Base-by-base conservation (phyloP, 1,140 invertebrate species). In the Drosophila nigrodunni region DNA sequence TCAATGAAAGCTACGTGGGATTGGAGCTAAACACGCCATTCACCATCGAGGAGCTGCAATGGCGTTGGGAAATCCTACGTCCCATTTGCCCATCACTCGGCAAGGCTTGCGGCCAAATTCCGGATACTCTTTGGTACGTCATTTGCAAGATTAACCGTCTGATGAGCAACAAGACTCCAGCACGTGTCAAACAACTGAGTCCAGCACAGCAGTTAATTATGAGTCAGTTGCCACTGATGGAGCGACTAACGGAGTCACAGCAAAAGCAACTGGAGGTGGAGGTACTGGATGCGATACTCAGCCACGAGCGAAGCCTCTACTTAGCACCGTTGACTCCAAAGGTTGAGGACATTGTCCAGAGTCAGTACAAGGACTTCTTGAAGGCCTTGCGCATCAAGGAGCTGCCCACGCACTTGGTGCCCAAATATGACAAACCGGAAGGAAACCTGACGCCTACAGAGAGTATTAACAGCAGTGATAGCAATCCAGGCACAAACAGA, bases 1-100 rank as follows among this genome's bases (percentile, higher is more conserved):
- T 91, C 9, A 91, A 91, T 66, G 5, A 25, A 0, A 64, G 37
- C 49, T 92, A 92, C 59, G 60, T 58, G 8, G 49, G 55, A 44
- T 3, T 61, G 0, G 6, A 35, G 7, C 50, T 79, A 0, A 65
- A 44, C 1, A 8, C 61, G 0, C 69, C 60, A 0, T 92, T 91
- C n/a, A 54, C 55, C 8, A 55, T 59, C 0, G 61, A 52, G 13
- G 76, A 88, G 3, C 60, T 92, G 8, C 65, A 76, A 21, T 57
- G 65, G 50, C 82, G 90, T 1, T 92, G 90, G 90, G 41, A 76
- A 0, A 41, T 59, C 0, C 5, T 92, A 0, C 59, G 67, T 8
- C 65, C 77, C 0, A 35, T 90, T 0, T 60, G 79, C 13, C 35
- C 41, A 9, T 50, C 54, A 0, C 69, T 88, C 1, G 44, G 46